A percentile compares a stretch with the other conserved stretches of the same genome.
These are phyloP conservation scores for Diphyllodes magnificus DNA, from an alignment of 2,113 vertebrate genomes.

Conservation along the genomic window DNA sequence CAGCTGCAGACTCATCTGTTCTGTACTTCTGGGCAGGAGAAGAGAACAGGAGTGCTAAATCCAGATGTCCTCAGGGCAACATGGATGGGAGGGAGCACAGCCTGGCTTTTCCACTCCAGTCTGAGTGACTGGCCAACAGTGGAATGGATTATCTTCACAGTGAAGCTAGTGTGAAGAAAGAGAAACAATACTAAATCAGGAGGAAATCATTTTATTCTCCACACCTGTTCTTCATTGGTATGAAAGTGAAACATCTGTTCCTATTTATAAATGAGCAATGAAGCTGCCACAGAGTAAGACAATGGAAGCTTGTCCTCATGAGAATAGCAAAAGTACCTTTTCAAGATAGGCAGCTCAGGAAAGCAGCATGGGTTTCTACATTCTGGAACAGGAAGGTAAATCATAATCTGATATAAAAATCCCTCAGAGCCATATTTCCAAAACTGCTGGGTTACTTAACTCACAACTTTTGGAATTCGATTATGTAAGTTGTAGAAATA, in stretches of 20 bases:
- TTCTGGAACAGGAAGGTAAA: neutral
- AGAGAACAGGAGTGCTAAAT: neutral
- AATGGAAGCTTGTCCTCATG: neutral
- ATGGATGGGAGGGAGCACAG: neutral
- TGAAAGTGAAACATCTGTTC: slow-evolving; percentile 12
- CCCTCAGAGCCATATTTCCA: neutral
- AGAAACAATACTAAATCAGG: neutral
- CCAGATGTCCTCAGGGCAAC: neutral
- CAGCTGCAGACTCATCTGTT: neutral
- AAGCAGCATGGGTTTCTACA: neutral
- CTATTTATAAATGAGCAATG: neutral
- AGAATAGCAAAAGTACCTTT: neutral
- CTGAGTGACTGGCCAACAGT: neutral
- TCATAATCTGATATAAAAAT: neutral
- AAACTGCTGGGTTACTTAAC: neutral
- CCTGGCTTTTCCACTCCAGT: neutral
- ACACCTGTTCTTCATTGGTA: slow-evolving; percentile 25
- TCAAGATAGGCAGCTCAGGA: neutral
- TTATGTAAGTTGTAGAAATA: neutral
- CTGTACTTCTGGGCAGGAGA: neutral
- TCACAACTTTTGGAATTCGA: neutral
- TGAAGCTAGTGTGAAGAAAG: neutral
- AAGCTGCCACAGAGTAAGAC: neutral
- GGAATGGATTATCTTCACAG: neutral
- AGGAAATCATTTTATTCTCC: slow-evolving; percentile 13